Conservation (phyloP, 2,113 vertebrate species). For the Neogobius melanostomus region DNA sequence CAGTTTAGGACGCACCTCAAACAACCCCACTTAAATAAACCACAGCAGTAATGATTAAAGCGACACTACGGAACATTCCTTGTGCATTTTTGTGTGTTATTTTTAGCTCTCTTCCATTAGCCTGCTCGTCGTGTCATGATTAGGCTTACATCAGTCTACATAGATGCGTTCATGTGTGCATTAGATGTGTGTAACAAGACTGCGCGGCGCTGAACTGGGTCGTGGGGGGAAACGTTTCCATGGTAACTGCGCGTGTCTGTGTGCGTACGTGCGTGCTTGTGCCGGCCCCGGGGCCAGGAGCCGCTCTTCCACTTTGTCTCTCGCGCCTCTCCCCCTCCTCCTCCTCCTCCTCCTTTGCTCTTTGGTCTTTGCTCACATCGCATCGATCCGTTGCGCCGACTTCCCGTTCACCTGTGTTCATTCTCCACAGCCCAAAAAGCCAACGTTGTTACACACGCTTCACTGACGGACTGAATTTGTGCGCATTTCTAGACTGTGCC, state of each 20-base stretch:
- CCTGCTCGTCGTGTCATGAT: constrained; percentile 5
- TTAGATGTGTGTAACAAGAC: constrained; percentile 62
- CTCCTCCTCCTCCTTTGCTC: constrained; percentile 62
- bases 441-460: background rate
- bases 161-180: constrained; percentile 1
- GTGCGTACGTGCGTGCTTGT: constrained; percentile 37
- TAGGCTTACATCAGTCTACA: constrained; percentile 33
- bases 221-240: constrained; percentile 87
- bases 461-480: background rate
- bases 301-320: constrained; percentile 62
- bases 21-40: too few species aligned
- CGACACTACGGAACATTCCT: too few species aligned
- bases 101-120: background rate
- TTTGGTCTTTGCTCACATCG: constrained; percentile 16
- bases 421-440: background rate
- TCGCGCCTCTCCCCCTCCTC: constrained; percentile 63
- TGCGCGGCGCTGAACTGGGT: constrained; percentile 84
- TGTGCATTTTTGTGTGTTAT: background rate
- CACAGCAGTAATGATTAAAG: too few species aligned
- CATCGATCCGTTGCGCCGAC: constrained; percentile 11
- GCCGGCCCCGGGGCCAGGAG: constrained; percentile 82
- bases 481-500: background rate
- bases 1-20: too few species aligned
- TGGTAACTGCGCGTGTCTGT: constrained; percentile 79
- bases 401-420: constrained; percentile 62